Conservation (phyloP, 2,797 vertebrate genomes). For the Sebastes steindachneri region DNA sequence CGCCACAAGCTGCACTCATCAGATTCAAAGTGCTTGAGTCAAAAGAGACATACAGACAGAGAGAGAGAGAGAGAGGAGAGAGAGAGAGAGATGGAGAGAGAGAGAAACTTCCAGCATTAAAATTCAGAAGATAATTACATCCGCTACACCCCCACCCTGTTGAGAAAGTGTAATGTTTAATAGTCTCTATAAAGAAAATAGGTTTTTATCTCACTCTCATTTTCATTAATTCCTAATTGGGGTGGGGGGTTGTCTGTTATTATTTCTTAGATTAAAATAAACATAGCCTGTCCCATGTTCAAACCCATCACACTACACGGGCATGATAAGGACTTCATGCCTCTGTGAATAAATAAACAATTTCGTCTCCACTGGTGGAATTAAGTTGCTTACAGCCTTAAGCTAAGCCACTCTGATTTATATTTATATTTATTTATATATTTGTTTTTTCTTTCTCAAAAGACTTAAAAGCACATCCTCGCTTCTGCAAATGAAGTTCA, state of each 20-base stretch:
- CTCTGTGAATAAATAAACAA: slow-evolving; percentile 89
- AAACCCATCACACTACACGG: slow-evolving; percentile 88
- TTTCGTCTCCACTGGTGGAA: slow-evolving; percentile 86
- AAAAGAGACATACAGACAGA: slow-evolving; percentile 69
- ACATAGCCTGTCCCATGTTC: slow-evolving; percentile 89
- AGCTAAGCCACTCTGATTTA: slow-evolving; percentile 85
- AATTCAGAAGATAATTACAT: slow-evolving; percentile 90
- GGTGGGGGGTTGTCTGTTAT: slow-evolving; percentile 89
- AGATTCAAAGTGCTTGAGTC: slow-evolving; percentile 81
- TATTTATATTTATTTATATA: slow-evolving; percentile 78
- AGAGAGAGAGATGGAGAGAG: slow-evolving; percentile 26
- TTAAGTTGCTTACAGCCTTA: slow-evolving; percentile 89
- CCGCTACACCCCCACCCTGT: slow-evolving; percentile 84
- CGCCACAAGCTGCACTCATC: slow-evolving; percentile 78
- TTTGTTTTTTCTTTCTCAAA: slow-evolving; percentile 67
- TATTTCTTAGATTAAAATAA: slow-evolving; percentile 92
- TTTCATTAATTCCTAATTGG: slow-evolving; percentile 92
- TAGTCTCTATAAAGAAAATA: slow-evolving; percentile 90
- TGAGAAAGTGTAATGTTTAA: slow-evolving; percentile 90
- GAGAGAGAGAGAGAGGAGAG: slow-evolving; percentile 26
- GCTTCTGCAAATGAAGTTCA: slow-evolving; percentile 85
- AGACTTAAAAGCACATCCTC: slow-evolving; percentile 85
- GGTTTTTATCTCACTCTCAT: slow-evolving; percentile 89
- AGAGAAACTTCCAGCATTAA: slow-evolving; percentile 86
- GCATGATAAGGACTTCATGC: slow-evolving; percentile 87